Evolutionary conservation across 1,140 invertebrate species (phyloP).

Genomic region (Scaptomyza graminum): DNA sequence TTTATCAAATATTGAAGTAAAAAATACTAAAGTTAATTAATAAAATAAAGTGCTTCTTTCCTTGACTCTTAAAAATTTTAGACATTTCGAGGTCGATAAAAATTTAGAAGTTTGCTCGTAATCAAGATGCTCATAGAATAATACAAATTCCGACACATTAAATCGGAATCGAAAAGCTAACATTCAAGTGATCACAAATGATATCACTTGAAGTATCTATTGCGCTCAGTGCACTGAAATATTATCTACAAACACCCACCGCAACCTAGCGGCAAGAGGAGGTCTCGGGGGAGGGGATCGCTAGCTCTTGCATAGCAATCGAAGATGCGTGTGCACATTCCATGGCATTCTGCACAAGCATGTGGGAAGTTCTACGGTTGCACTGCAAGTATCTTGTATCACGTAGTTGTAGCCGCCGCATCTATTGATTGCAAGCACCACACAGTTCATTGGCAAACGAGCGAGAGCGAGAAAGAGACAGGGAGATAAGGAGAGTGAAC

Average conservation of each 20-base stretch:
- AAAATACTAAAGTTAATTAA: too few species aligned
- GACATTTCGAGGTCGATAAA: too few species aligned
- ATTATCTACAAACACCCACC: constrained; percentile 58
- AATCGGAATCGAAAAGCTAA: too few species aligned
- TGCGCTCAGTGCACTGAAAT: not conserved
- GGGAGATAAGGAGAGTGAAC: not conserved
- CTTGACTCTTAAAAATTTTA: too few species aligned
- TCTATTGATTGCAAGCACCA: constrained; percentile 71
- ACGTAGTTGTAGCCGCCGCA: constrained; percentile 53
- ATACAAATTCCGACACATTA: too few species aligned
- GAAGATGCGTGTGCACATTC: constrained; percentile 81
- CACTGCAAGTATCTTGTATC: constrained; percentile 72
- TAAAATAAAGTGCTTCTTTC: too few species aligned
- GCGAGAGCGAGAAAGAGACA: not conserved
- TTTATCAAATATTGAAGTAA: too few species aligned
- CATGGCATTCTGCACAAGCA: constrained; percentile 60
- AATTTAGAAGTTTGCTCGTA: too few species aligned
- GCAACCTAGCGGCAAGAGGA: constrained; percentile 44
- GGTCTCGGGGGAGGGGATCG: not conserved
- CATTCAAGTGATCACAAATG: too few species aligned
- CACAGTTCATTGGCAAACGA: constrained; percentile 63
- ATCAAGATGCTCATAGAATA: too few species aligned
- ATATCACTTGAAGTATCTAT: not conserved
- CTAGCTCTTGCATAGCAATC: constrained; percentile 60
- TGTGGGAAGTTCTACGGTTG: constrained; percentile 72